Base-by-base conservation (phyloP, 2,888 invertebrate species). In the Pollenia angustigena region DNA sequence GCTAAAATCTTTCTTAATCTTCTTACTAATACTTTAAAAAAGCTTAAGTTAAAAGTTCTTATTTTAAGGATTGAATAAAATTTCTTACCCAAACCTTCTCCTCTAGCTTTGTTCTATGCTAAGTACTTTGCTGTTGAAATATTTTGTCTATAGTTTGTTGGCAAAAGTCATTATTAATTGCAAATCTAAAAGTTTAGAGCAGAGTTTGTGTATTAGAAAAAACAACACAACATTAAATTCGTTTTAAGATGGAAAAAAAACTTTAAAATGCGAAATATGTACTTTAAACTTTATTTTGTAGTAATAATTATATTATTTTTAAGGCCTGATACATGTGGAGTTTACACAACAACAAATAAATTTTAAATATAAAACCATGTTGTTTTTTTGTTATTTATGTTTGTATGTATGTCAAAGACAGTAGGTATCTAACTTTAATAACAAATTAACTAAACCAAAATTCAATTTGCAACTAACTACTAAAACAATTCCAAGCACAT, bases 91-190 rank as follows among this genome's bases (percentile, higher is more conserved):
- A 32, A 32, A 32, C 32, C 32, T 32, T 32, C 32, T 32, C 32
- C 32, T 32, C 32, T 32, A 6, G 6, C 6, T 32, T 32, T 58
- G 48, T 58, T 74, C 23, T 71, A n/a, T 72, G 12, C 42, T 50
- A 32, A n/a, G 18, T 48, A 32, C 32, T 32, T 32, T 32, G 32
- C 32, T 32, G 32, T 32, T 32, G 32, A 32, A 32, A 32, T 11
- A 12, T 23, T 23, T 32, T 56, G 32, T 50, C 4, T 40, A 2
- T 8, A 42, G 68, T n/a, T 12, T 32, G 44, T 62, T 75, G 52
- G 68, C 58, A 60, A 81, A 81, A 71, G 58, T 58, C 56, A 68
- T 81, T 75, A 81, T 60, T 75, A 81, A 75, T 75, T 75, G 58
- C 81, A 81, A 74, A 81, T 81, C 50, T 44, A 78, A 81, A 71